Percentiles rank a stretch among this genome's conserved stretches.
Conservation (phyloP, 2,888 invertebrate genomes). For the Anagyrus pseudococci region DNA sequence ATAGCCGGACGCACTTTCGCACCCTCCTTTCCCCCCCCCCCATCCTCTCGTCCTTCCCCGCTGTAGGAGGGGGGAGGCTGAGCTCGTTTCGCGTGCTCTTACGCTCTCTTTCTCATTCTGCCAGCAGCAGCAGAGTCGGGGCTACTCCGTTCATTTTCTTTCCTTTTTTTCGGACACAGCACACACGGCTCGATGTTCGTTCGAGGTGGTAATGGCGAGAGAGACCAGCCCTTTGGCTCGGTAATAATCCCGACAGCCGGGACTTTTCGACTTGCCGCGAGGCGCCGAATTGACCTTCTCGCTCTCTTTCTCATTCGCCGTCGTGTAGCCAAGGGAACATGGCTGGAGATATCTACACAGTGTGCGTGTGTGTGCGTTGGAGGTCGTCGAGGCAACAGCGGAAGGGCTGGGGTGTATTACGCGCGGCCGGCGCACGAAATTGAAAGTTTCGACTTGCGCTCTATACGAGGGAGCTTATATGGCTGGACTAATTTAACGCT, state of each 20-base stretch:
- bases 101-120: too few species aligned
- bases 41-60: neutral
- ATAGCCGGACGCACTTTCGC: too few species aligned
- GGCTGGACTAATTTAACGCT: constrained; percentile 27
- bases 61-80: neutral
- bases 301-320: neutral
- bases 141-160: too few species aligned
- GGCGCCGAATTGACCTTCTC: constrained; percentile 30
- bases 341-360: neutral
- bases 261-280: constrained; percentile 44
- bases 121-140: too few species aligned
- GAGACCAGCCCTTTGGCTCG: constrained; percentile 4
- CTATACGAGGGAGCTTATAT: too few species aligned
- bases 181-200: neutral
- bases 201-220: neutral
- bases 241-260: constrained; percentile 31
- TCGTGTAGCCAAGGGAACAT: too few species aligned
- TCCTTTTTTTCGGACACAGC: neutral
- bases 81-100: neutral
- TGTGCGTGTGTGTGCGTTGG: neutral
- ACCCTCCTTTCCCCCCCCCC: constrained; percentile 7
- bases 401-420: constrained; percentile 4
- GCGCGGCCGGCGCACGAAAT: constrained; percentile 10
- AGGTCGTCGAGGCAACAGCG: neutral
- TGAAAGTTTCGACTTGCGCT: constrained; percentile 35